Base-by-base conservation (phyloP, 2,888 invertebrate genomes). In the Tenthredo distinguenda region DNA sequence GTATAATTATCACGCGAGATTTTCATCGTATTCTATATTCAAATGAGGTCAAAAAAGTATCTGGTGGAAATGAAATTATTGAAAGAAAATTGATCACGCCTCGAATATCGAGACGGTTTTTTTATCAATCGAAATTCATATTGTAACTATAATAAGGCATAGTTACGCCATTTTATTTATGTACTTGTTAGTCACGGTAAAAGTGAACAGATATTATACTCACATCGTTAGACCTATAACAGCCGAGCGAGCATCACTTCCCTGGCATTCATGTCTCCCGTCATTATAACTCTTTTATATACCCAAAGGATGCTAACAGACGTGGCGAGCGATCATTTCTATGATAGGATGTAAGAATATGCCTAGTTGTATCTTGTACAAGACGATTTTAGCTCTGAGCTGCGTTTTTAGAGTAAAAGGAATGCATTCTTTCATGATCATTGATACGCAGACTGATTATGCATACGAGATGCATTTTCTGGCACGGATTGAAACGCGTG, bases 181-280 rank as follows among this genome's bases (percentile, higher is more conserved):
- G 21, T 62, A 62, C 62, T 26, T 62, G 26, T 62, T 21, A 26
- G 74, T n/a, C 43, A 74, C 74, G 74, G 74, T 74, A 74, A 74
- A 74, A 74, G 74, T 74, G 74, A 74, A 74, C 43, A 72, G n/a
- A 72, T 62, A 62, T 26, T n/a, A n/a, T 40, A 55, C n/a, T 55
- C 18, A n/a, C 1, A 18, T 72, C 55, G 34, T 26, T 55, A 74
- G 43, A 77, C 34, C 40, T 77, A 26, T 26, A 77, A 55, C 31
- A 55, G 50, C 3, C 34, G n/a, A 77, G 77, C 37, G 21, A 84
- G 81, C 89, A 87, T 87, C 88, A 88, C 88, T 86, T 87, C 86
- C 58, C 88, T 85, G 86, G 87, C 90, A 87, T 90, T 90, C 87
- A 85, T 88, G 88, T 90, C 91, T 91, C 91, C 91, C 91, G 91